These are phyloP conservation scores for Sylvia borin DNA, from an alignment of 2,797 vertebrate genomes.

Conservation along the genomic window DNA sequence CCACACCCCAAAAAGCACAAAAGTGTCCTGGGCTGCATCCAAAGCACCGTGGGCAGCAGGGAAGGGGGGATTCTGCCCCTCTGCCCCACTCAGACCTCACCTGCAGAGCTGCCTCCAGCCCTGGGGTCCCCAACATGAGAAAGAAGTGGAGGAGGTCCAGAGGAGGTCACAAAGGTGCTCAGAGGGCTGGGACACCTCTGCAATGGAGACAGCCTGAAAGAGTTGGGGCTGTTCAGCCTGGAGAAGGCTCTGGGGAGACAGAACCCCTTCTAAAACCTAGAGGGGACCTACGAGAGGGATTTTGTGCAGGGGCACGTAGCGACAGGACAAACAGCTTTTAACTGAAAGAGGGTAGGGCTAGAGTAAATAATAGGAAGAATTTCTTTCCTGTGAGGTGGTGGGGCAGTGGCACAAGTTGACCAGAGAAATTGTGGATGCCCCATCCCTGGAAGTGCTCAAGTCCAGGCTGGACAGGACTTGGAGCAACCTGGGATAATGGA, in stretches of 20 bases:
- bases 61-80: neutral
- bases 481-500: neutral
- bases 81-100: neutral
- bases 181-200: neutral
- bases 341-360: neutral
- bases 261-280: neutral
- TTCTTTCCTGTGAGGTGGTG: neutral
- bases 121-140: neutral
- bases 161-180: neutral
- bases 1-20: neutral
- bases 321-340: neutral
- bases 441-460: neutral
- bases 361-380: neutral
- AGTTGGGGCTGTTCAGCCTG: neutral
- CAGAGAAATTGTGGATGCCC: neutral
- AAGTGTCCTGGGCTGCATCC: neutral
- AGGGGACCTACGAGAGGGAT: neutral
- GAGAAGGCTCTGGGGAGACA: neutral
- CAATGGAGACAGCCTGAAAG: neutral
- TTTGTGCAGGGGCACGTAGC: accelerated
- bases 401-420: neutral
- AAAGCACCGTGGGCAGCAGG: neutral
- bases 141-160: neutral
- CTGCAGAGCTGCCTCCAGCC: neutral
- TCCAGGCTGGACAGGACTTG: too few relatives aligned